Evolutionary conservation across 1,140 invertebrate species (phyloP).

Genomic region (Andrena cerasifolii): DNA sequence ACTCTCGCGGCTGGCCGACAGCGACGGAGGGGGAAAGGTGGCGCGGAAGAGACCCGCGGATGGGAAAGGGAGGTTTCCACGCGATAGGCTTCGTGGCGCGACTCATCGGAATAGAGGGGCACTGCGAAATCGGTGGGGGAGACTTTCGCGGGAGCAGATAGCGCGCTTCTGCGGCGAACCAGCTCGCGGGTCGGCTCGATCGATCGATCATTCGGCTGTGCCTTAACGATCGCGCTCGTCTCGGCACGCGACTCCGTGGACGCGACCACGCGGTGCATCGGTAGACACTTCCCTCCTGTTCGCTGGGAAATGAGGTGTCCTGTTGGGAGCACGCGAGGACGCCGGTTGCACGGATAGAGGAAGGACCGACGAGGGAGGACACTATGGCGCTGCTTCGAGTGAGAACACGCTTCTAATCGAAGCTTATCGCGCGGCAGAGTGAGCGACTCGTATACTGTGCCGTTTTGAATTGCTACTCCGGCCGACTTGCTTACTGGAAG

Average conservation of each 20-base stretch:
- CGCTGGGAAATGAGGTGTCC: conserved; percentile 30
- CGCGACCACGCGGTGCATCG: background rate
- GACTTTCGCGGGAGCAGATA: conserved; percentile 44
- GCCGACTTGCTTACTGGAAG: too few species aligned
- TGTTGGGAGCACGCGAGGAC: background rate
- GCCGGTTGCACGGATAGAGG: conserved; percentile 10
- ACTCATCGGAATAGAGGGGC: conserved; percentile 43
- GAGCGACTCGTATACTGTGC: too few species aligned
- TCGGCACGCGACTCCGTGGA: conserved; percentile 1
- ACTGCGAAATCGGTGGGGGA: conserved; percentile 7
- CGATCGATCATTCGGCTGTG: background rate
- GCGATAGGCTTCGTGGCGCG: background rate
- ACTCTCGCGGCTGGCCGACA: background rate
- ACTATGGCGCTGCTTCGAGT: conserved; percentile 39
- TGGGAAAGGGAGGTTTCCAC: conserved; percentile 32
- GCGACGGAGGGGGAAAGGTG: background rate
- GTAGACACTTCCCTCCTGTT: too few species aligned
- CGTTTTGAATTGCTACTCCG: too few species aligned
- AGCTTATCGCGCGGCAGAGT: too few species aligned
- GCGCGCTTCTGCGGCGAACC: conserved; percentile 24
- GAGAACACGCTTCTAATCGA: conserved; percentile 1
- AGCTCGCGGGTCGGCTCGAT: conserved; percentile 1
- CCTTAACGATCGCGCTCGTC: background rate
- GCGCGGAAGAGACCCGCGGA: background rate
- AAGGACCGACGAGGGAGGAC: background rate